Percentiles rank a stretch among this genome's conserved stretches.
These are phyloP conservation scores for Hoplodrina blanda DNA, from an alignment of 2,888 invertebrate genomes.

Conservation along the genomic window DNA sequence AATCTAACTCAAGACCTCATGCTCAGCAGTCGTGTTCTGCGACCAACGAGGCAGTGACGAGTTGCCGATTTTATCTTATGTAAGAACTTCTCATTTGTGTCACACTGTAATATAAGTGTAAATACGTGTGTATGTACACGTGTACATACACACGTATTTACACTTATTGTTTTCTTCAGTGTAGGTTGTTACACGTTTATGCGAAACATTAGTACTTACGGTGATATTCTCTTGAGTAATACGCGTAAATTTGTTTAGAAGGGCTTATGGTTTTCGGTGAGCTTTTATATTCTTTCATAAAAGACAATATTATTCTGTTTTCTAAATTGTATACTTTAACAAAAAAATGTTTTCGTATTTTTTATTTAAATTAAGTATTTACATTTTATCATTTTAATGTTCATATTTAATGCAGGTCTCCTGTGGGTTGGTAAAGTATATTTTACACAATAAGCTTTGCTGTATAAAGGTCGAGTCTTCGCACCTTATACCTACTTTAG, in stretches of 20 bases:
- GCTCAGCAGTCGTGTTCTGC: too few species aligned
- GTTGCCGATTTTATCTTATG: constrained; percentile 9
- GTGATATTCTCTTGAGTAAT: constrained; percentile 47
- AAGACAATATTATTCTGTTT: constrained; percentile 17
- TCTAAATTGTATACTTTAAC: constrained; percentile 28
- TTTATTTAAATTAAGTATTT: constrained; percentile 34
- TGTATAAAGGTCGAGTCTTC: constrained; percentile 9
- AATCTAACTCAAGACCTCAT: too few species aligned
- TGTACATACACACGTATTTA: constrained; percentile 28
- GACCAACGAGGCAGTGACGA: too few species aligned
- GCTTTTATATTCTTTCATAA: constrained; percentile 19
- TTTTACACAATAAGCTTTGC: constrained; percentile 15
- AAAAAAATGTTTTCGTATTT: constrained; percentile 29
- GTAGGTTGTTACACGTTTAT: constrained; percentile 33
- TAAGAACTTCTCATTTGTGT: constrained; percentile 30
- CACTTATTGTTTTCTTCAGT: constrained; percentile 51
- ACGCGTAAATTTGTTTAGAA: constrained; percentile 34
- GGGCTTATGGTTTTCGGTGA: constrained; percentile 13
- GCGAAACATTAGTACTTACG: constrained; percentile 37
- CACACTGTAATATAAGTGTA: too few species aligned
- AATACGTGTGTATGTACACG: too few species aligned
- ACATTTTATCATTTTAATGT: constrained; percentile 34
- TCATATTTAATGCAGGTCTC: constrained; percentile 13
- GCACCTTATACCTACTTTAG: constrained; percentile 29
- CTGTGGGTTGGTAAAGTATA: background rate